Percentiles rank a stretch among this genome's conserved stretches.
Evolutionary conservation across 2,113 vertebrate genomes (phyloP).

Genomic region (Ovis aries): DNA sequence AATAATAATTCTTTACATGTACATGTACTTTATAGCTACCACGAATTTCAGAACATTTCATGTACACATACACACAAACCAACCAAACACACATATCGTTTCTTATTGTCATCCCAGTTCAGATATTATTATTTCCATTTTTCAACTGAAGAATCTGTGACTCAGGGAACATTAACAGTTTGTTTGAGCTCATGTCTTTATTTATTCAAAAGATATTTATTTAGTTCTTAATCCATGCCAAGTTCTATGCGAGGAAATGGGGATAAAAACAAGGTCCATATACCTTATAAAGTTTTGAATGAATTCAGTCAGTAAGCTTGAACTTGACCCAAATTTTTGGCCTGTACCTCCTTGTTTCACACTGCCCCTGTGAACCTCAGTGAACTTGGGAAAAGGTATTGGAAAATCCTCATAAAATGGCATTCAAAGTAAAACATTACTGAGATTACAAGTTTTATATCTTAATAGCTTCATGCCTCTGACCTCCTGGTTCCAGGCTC

Average conservation of each 20-base stretch:
- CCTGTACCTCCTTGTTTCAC: background rate
- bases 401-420: background rate
- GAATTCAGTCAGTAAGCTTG: background rate
- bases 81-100: background rate
- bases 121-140: background rate
- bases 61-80: background rate
- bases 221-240: background rate
- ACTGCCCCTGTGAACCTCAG: background rate
- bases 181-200: background rate
- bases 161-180: background rate
- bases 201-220: background rate
- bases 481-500: conserved; percentile 44
- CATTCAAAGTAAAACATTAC: background rate
- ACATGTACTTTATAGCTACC: background rate
- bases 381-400: background rate
- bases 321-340: background rate
- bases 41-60: background rate
- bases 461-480: conserved; percentile 1
- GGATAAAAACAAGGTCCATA: background rate
- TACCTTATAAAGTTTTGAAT: background rate
- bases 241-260: background rate
- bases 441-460: background rate
- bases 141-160: background rate
- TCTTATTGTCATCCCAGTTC: background rate
- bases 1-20: background rate